These are phyloP conservation scores for Chrysocyon brachyurus DNA, from an alignment of 2,797 vertebrate species.

Conservation along the genomic window DNA sequence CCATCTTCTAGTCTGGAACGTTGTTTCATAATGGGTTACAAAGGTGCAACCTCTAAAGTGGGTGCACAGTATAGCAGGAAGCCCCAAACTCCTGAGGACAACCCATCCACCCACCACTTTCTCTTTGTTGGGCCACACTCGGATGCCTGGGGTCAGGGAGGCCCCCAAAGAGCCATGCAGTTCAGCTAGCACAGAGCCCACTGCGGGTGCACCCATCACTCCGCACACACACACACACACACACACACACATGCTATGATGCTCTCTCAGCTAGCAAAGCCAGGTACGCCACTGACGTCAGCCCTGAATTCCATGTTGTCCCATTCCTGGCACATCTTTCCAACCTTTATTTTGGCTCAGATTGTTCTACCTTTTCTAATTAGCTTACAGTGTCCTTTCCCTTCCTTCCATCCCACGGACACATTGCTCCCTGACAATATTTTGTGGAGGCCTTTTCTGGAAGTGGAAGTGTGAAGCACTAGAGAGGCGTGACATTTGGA, in stretches of 20 bases:
- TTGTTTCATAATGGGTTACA: neutral
- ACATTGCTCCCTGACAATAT: neutral
- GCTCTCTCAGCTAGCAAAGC: neutral
- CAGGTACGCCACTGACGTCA: neutral
- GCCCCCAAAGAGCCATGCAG: neutral
- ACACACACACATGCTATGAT: neutral
- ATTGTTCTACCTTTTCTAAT: neutral
- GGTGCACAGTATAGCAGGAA: neutral
- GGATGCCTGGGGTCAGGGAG: neutral
- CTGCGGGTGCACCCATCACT: neutral
- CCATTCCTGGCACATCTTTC: neutral
- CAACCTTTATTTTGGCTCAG: neutral
- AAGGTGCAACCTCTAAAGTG: neutral
- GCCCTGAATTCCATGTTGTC: neutral
- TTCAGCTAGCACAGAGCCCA: neutral
- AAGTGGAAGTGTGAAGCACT: neutral
- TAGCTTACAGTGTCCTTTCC: neutral
- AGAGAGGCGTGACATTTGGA: neutral
- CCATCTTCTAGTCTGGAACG: neutral
- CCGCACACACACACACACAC: neutral
- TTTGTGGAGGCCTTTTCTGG: conserved; percentile 9
- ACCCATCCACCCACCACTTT: neutral
- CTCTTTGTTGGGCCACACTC: neutral
- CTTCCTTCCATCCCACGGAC: neutral
- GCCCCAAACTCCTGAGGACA: neutral